Evolutionary conservation across 2,113 vertebrate species (phyloP).

Genomic region (Lota lota): DNA sequence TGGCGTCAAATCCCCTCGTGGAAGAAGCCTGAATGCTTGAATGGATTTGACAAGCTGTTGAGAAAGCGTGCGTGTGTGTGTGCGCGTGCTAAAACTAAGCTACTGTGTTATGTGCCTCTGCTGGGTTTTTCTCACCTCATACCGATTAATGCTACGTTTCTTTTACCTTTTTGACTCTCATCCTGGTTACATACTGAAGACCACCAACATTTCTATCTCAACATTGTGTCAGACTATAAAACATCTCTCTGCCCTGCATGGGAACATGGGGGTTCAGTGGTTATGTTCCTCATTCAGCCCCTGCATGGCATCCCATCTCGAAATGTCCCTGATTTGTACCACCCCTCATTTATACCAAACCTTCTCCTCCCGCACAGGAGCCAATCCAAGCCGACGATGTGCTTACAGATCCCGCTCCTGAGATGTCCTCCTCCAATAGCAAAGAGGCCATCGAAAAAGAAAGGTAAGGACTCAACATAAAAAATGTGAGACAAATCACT

Average conservation of each 20-base stretch:
- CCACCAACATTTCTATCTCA: neutral
- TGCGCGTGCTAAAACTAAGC: neutral
- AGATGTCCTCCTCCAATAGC: conserved; percentile 64
- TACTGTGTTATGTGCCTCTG: too few species aligned
- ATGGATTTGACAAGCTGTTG: neutral
- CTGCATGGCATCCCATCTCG: conserved; percentile 26
- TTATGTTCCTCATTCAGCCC: conserved; percentile 17
- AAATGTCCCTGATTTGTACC: neutral
- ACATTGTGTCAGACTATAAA: too few species aligned
- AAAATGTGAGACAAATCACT: neutral
- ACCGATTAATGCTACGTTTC: neutral
- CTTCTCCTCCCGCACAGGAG: conserved; percentile 48
- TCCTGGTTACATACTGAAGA: neutral
- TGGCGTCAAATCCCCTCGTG: neutral
- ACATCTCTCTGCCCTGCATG: conserved; percentile 29
- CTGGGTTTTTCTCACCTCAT: too few species aligned
- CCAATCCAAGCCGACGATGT: conserved; percentile 59
- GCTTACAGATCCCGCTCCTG: conserved; percentile 65
- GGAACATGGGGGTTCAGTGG: conserved; percentile 10
- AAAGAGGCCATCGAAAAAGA: conserved; percentile 71
- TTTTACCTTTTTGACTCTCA: neutral
- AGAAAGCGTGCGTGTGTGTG: conserved; percentile 29
- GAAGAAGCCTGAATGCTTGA: neutral
- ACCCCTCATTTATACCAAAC: conserved; percentile 7
- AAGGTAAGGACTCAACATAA: conserved; percentile 49